Base-by-base conservation (phyloP, 1,140 invertebrate genomes). In the Aphaenogaster rudis region DNA sequence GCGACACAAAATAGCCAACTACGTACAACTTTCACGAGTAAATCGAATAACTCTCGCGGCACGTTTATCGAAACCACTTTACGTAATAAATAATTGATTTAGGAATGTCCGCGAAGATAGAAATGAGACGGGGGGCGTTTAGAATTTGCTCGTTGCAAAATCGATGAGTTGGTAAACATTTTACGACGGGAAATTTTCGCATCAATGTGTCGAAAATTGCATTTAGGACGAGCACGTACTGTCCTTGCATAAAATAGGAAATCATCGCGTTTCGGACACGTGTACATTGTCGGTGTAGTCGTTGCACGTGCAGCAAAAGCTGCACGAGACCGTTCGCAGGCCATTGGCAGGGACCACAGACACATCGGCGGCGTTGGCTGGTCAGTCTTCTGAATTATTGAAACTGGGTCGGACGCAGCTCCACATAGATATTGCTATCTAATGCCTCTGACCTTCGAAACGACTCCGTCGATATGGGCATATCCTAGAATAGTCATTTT, bases 321-420 rank as follows among this genome's bases (percentile, higher is more conserved):
- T 76, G 69, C 80, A 74, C 69, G 80, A 84, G 80, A 84, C 42
- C n/a, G 15, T 42, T 79, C 48, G 82, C 66, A 54, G 52, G 64
- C 64, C 57, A 69, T 88, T 39, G 72, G 71, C 82, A 76, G 82
- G 59, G 59, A 92, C 90, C 88, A 76, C 88, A 90, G 88, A 91
- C 82, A 59, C 88, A 87, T 86, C 86, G 89, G 66, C 69, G 81
- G 36, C 66, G 74, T 74, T 81, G 79, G 72, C 80, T 66, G 64
- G 86, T 87, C 87, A 85, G 82, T 64, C 86, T 86, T 88, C 76
- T 92, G 87, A 93, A 93, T 93, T 92, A 93, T 92, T 92, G 80
- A 92, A 87, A 82, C 77, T 54, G 36, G 90, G 88, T 88, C 85
- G 91, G 42, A 91, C 87, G 64, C 74, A 88, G 54, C 77, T 82